A percentile compares a stretch with the other conserved stretches of the same genome.
phyloP scores from a whole-genome alignment of 2,797 vertebrate genomes.

The Australoheros facetus region DNA sequence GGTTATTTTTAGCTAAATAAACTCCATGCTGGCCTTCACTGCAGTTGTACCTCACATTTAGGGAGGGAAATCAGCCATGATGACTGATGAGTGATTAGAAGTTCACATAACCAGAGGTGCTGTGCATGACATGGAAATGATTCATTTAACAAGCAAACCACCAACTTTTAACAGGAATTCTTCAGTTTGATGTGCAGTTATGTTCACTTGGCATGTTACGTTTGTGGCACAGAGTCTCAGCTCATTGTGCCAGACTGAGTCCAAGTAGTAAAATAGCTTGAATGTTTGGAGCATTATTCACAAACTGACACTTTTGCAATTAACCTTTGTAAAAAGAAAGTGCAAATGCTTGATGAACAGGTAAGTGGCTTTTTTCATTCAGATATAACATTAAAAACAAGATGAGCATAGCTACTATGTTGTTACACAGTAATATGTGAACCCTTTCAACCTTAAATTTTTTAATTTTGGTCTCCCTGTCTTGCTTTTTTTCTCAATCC shows the following conservation, averaged over 20 bases:
- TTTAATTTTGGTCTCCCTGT: background rate
- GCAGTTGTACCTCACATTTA: slow-evolving; percentile 54
- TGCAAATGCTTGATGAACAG: background rate
- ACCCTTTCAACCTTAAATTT: background rate
- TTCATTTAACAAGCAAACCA: slow-evolving; percentile 41
- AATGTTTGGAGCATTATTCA: slow-evolving; percentile 39
- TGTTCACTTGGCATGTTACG: slow-evolving; percentile 22
- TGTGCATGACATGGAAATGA: slow-evolving; percentile 46
- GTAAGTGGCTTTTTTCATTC: background rate
- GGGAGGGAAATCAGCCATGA: slow-evolving; percentile 40
- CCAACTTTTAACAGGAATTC: slow-evolving; percentile 32
- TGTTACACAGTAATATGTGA: too few species aligned
- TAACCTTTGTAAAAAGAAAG: background rate
- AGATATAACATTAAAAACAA: background rate
- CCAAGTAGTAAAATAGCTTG: slow-evolving; percentile 41
- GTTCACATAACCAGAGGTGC: slow-evolving; percentile 40
- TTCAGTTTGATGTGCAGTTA: slow-evolving; percentile 43
- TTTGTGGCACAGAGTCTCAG: slow-evolving; percentile 27
- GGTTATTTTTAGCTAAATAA: slow-evolving; percentile 79
- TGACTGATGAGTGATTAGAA: slow-evolving; percentile 57
- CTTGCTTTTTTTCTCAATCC: background rate
- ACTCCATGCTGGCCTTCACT: slow-evolving; percentile 48
- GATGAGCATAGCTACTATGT: background rate
- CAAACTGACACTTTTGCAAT: background rate
- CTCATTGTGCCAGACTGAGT: background rate